phyloP scores from a whole-genome alignment of 1,140 invertebrate genomes.

The Orussus abietinus region DNA sequence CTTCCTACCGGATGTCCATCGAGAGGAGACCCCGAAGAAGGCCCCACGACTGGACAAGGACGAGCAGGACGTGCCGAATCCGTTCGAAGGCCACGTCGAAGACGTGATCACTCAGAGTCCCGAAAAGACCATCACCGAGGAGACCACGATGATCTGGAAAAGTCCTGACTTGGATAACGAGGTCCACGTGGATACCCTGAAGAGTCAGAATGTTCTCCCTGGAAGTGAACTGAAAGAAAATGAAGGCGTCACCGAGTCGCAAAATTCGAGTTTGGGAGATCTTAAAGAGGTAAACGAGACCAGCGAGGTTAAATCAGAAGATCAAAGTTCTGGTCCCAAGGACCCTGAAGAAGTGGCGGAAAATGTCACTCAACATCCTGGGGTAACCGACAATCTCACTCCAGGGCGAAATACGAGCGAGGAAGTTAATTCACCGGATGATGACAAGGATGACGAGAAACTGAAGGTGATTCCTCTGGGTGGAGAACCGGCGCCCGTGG shows the following conservation, averaged over 20 bases:
- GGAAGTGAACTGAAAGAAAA: constrained; percentile 10
- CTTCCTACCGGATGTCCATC: constrained; percentile 57
- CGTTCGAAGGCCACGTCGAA: constrained; percentile 39
- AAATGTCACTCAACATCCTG: too few relatives aligned
- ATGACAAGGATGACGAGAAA: constrained; percentile 15
- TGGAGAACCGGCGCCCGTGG: constrained; percentile 3
- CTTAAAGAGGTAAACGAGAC: background rate
- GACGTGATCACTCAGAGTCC: constrained; percentile 30
- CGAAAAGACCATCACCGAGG: constrained; percentile 9
- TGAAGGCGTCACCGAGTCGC: constrained; percentile 13
- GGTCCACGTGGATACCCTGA: constrained; percentile 6
- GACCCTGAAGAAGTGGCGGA: constrained; percentile 15
- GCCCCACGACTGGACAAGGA: constrained; percentile 46
- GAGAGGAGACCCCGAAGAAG: constrained; percentile 35
- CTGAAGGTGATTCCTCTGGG: constrained; percentile 21
- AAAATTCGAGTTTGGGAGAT: constrained; percentile 17
- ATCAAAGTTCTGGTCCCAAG: background rate
- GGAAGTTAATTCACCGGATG: too few relatives aligned
- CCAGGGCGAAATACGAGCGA: too few relatives aligned
- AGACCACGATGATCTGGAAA: constrained; percentile 6
- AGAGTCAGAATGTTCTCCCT: too few relatives aligned
- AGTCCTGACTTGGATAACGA: constrained; percentile 16
- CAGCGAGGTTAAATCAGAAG: constrained; percentile 17
- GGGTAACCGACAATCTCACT: too few relatives aligned
- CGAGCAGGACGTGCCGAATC: constrained; percentile 44